phyloP scores from a whole-genome alignment of 2,113 vertebrate genomes.

The Ciconia stormi region DNA sequence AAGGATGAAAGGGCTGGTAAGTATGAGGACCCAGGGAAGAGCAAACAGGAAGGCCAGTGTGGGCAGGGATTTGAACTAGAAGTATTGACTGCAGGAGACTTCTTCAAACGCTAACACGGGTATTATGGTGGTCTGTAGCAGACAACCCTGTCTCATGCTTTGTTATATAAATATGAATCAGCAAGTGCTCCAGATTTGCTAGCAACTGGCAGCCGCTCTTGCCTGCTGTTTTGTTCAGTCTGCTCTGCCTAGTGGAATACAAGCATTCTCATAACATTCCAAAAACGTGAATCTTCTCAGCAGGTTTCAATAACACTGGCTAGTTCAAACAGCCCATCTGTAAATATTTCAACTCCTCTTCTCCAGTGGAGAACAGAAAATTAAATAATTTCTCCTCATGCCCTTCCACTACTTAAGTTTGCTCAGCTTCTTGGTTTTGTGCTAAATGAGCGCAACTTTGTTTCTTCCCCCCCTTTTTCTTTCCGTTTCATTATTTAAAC shows the following conservation, averaged over 20 bases:
- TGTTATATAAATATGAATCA: background rate
- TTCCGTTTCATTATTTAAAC: background rate
- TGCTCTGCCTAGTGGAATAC: background rate
- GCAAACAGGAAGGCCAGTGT: background rate
- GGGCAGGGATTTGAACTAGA: background rate
- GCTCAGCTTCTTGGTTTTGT: background rate
- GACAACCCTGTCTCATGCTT: background rate
- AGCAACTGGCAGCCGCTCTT: background rate
- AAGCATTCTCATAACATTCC: background rate
- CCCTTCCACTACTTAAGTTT: background rate
- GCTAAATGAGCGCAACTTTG: background rate
- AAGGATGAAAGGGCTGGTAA: background rate
- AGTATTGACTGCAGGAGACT: background rate
- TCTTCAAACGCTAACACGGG: background rate
- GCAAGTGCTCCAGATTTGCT: background rate
- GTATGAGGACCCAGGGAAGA: background rate
- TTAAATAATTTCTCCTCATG: background rate
- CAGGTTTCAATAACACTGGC: background rate
- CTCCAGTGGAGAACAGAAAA: background rate
- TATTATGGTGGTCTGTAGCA: background rate
- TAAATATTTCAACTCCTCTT: slow-evolving; percentile 1
- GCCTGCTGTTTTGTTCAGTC: slow-evolving; percentile 5
- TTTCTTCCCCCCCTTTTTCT: background rate
- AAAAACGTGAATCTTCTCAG: background rate
- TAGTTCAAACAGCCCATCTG: background rate